Evolutionary conservation across 2,113 vertebrate species (phyloP).

Genomic region (Austrofundulus limnaeus): DNA sequence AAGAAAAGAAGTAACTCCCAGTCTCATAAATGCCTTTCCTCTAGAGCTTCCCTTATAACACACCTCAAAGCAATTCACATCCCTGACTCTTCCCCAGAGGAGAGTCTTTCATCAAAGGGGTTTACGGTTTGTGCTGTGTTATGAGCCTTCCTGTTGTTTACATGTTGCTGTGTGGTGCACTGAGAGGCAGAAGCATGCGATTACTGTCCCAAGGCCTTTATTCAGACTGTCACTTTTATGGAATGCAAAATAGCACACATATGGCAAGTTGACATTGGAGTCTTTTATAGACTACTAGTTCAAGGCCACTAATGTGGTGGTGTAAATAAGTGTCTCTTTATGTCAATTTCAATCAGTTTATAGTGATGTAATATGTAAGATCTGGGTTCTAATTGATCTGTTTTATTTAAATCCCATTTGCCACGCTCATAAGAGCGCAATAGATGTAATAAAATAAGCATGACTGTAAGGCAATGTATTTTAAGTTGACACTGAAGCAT

Average conservation of each 20-base stretch:
- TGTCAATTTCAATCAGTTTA: constrained; percentile 14
- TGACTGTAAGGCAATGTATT: not conserved
- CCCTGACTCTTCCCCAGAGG: constrained; percentile 14
- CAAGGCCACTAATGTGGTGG: constrained; percentile 1
- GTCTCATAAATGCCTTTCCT: not conserved
- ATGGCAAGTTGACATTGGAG: not conserved
- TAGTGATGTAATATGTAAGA: not conserved
- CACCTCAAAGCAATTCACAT: constrained; percentile 28
- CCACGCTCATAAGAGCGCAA: not conserved
- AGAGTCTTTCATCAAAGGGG: not conserved
- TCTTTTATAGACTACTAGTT: constrained; percentile 12
- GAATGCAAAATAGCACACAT: constrained; percentile 33
- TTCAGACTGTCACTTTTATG: constrained; percentile 34
- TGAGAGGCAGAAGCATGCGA: constrained; percentile 23
- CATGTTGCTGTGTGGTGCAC: constrained; percentile 32
- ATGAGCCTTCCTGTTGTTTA: constrained; percentile 43
- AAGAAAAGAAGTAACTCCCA: constrained; percentile 9
- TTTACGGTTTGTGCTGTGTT: constrained; percentile 6
- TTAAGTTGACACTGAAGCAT: constrained; percentile 13
- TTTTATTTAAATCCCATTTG: not conserved
- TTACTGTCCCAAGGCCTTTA: constrained; percentile 18
- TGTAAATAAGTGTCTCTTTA: not conserved
- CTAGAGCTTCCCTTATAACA: not conserved
- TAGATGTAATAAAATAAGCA: not conserved
- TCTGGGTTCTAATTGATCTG: not conserved